Base-by-base conservation (phyloP, 2,113 vertebrate species). In the Gila orcuttii region DNA sequence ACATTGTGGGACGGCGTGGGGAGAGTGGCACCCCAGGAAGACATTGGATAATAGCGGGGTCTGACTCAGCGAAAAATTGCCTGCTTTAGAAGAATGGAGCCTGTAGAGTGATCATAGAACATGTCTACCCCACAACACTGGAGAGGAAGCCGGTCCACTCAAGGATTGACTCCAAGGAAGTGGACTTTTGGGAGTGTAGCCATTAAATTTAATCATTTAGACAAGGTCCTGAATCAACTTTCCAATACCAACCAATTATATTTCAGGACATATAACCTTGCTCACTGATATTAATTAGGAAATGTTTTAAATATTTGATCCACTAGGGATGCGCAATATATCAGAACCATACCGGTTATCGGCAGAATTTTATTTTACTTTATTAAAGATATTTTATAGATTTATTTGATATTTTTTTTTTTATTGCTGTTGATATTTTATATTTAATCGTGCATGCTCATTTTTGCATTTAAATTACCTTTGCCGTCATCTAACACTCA, bases 31-130 rank as follows among this genome's bases (percentile, higher is more conserved):
- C 42, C 50, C 79, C 77, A 86, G 88, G 86, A 91, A 91, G 87
- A 85, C 81, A 79, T 83, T 11, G 33, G 87, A 92, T 90, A 92
- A 93, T 89, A 83, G 88, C 69, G 86, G 21, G 2, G 79, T 75
- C 85, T 93, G 90, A 94, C 91, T 94, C 90, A 87, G 91, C 91
- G 86, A 86, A 89, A 79, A 86, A 83, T n/a, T 82, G 83, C 83
- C 86, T n/a, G 36, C 31, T 66, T 85, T 66, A 60, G 77, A 82
- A 88, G 79, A 88, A 85, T 82, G 23, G 73, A 68, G 45, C 78
- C 73, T 78, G 79, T 83, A 84, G 74, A 82, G 86, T 85, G 74
- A 73, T 85, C 79, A 47, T 78, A 76, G 85, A 85, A 76, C 75
- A 86, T 42, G 31, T 69, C 80, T 47, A 60, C 23, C 50, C 66